phyloP scores from a whole-genome alignment of 1,140 invertebrate species.

The Penaeus indicus region DNA sequence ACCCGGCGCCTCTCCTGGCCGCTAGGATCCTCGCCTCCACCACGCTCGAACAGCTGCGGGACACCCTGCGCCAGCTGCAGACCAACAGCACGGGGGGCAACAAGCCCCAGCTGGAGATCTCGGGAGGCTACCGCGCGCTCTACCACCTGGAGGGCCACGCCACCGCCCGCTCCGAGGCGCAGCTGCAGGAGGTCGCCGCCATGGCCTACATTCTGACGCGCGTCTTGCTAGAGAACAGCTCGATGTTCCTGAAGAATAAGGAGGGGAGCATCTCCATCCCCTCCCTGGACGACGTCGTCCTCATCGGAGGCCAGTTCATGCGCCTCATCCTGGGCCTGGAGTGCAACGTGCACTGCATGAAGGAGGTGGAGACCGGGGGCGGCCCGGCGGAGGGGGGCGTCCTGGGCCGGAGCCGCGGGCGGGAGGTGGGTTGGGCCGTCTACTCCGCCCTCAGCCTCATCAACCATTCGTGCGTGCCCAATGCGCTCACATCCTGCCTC shows the following conservation, averaged over 20 bases:
- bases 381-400: background rate
- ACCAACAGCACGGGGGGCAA: conserved; percentile 30
- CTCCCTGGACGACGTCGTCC: conserved; percentile 33
- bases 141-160: conserved; percentile 59
- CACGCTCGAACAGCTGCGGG: conserved; percentile 21
- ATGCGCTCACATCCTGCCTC: conserved; percentile 42
- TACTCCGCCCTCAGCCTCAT: conserved; percentile 57
- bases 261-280: background rate
- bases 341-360: conserved; percentile 60
- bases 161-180: conserved; percentile 44
- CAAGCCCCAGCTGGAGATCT: conserved; percentile 28
- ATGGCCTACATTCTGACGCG: conserved; percentile 49
- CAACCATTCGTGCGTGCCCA: conserved; percentile 63
- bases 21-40: conserved; percentile 34
- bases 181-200: conserved; percentile 55
- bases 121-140: conserved; percentile 35
- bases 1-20: conserved; percentile 52
- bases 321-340: conserved; percentile 49
- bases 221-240: conserved; percentile 42
- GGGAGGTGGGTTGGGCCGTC: conserved; percentile 60
- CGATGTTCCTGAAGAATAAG: conserved; percentile 33
- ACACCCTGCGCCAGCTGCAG: conserved; percentile 24
- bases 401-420: background rate
- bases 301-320: conserved; percentile 58
- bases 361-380: conserved; percentile 39